Evolutionary conservation across 2,888 invertebrate genomes (phyloP).

Genomic region (Drosophila stalkeri): DNA sequence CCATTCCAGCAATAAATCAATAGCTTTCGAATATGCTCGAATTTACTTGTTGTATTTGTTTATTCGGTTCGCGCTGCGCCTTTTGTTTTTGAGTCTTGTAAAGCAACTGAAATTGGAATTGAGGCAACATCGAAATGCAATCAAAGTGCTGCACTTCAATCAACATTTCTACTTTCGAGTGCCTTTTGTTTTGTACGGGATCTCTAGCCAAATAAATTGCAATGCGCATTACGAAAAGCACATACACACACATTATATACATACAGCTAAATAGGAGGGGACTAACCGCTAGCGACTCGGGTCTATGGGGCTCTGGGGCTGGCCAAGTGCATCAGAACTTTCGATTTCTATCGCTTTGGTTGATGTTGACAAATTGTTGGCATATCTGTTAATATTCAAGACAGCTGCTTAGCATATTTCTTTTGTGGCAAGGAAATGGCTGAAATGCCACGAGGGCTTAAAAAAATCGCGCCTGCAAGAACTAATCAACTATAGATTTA

Average conservation of each 20-base stretch:
- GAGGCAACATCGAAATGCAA: conserved; percentile 68
- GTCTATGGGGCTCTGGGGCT: not conserved
- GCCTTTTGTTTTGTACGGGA: conserved; percentile 40
- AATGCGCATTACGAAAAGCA: conserved; percentile 46
- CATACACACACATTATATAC: not conserved
- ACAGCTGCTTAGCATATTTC: conserved; percentile 36
- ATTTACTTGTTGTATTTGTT: conserved; percentile 18
- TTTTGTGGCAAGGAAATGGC: conserved; percentile 18
- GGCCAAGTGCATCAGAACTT: conserved; percentile 46
- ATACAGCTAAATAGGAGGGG: not conserved
- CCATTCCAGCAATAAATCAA: conserved; percentile 75
- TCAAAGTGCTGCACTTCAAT: conserved; percentile 62
- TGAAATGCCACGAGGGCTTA: conserved; percentile 22
- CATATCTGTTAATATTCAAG: conserved; percentile 54
- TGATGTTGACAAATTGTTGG: conserved; percentile 65
- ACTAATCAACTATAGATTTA: not conserved
- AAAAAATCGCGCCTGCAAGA: not conserved
- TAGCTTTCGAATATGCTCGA: conserved; percentile 54
- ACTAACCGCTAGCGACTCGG: not conserved
- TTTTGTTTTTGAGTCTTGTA: conserved; percentile 68
- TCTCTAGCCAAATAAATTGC: conserved; percentile 44
- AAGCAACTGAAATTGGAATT: conserved; percentile 68
- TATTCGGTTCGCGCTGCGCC: conserved; percentile 29
- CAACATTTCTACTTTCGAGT: conserved; percentile 55
- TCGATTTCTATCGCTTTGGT: conserved; percentile 60